Evolutionary conservation across 2,888 invertebrate genomes (phyloP).

Genomic region (Yponomeuta plumbellus): DNA sequence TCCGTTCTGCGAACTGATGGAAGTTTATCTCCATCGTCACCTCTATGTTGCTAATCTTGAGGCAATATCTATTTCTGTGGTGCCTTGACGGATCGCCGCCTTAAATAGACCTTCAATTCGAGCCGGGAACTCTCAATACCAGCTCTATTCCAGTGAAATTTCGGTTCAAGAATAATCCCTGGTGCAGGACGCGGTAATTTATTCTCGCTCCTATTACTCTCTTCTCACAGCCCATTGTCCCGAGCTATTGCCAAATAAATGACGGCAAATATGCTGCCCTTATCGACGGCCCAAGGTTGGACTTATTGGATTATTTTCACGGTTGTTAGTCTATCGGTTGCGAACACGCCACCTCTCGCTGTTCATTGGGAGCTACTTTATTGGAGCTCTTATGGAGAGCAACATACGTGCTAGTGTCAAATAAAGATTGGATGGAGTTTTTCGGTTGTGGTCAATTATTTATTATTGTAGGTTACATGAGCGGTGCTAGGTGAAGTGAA

Average conservation of each 20-base stretch:
- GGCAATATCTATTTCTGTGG: no score
- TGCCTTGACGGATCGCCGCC: no score
- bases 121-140: no score
- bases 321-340: neutral
- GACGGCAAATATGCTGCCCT: neutral
- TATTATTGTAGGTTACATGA: no score
- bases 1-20: no score
- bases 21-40: no score
- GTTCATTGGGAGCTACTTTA: neutral
- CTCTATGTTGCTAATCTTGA: no score
- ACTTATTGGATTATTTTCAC: constrained; percentile 11
- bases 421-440: no score
- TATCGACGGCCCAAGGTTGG: neutral
- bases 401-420: neutral
- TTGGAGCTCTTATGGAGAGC: neutral
- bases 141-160: no score
- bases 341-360: neutral
- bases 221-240: constrained; percentile 23
- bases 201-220: constrained; percentile 46
- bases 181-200: constrained; percentile 53
- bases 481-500: no score
- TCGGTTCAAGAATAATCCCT: constrained; percentile 22
- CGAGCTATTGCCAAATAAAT: neutral
- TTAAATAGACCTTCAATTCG: no score
- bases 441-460: no score